Evolutionary conservation across 2,797 vertebrate species (phyloP).

Genomic region (Crocodylus rhombifer): DNA sequence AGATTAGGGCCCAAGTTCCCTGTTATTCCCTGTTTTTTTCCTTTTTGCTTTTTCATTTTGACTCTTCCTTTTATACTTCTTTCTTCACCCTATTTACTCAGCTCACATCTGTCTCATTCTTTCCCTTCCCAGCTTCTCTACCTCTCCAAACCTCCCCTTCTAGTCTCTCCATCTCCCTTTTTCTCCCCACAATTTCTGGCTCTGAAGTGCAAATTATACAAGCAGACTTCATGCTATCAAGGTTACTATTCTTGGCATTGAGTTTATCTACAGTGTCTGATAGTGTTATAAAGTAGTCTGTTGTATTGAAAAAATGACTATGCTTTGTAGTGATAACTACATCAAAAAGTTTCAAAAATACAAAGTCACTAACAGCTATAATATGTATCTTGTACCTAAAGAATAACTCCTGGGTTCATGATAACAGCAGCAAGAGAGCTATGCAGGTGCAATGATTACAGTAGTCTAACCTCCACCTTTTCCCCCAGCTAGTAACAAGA

Average conservation of each 20-base stretch:
- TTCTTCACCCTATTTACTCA: constrained; percentile 29
- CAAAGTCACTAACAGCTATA: fast-evolving
- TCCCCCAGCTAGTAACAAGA: not conserved
- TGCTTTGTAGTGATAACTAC: not conserved
- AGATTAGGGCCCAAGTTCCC: not conserved
- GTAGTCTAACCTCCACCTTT: not conserved
- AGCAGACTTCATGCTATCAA: not conserved
- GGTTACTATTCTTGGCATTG: not conserved
- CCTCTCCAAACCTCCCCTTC: not conserved
- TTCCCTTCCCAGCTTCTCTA: constrained; percentile 29
- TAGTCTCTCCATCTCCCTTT: not conserved
- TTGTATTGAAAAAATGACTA: not conserved
- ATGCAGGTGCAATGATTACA: not conserved
- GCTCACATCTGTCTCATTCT: not conserved
- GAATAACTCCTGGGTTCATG: not conserved
- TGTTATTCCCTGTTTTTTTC: not conserved
- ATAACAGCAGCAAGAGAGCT: not conserved
- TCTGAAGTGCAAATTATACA: not conserved
- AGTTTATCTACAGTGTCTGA: not conserved
- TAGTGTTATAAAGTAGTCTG: not conserved
- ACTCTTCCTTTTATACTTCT: constrained; percentile 30
- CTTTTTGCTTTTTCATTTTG: constrained; percentile 33
- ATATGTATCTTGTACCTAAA: not conserved
- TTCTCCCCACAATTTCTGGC: not conserved
- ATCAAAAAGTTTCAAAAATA: not conserved